These are phyloP conservation scores for Drosophila kanekoi DNA, from an alignment of 2,888 invertebrate genomes.

Conservation along the genomic window DNA sequence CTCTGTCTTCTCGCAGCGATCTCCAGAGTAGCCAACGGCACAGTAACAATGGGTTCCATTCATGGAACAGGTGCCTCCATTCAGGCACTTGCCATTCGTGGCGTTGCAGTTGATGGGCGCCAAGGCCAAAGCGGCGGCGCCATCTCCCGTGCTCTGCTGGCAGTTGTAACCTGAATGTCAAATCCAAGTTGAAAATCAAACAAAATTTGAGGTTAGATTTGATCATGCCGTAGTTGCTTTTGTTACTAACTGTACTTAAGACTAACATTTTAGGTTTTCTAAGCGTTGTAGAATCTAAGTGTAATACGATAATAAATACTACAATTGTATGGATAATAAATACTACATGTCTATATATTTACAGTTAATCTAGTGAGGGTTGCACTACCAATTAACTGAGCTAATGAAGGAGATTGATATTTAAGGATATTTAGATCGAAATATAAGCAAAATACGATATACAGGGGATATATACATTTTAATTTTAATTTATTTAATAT, in stretches of 20 bases:
- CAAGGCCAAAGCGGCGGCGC: slow-evolving; percentile 53
- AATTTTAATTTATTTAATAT: no score
- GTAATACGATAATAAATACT: slow-evolving; percentile 20
- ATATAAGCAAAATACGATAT: not conserved
- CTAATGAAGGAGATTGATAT: not conserved
- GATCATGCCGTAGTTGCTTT: not conserved
- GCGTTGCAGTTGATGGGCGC: slow-evolving; percentile 74
- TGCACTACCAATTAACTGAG: slow-evolving; percentile 60
- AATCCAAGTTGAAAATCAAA: slow-evolving; percentile 7
- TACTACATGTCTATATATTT: slow-evolving; percentile 51
- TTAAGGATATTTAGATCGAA: not conserved
- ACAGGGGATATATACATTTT: not conserved
- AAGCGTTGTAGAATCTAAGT: not conserved
- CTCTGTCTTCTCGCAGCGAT: slow-evolving; percentile 83
- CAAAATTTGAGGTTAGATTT: slow-evolving; percentile 7
- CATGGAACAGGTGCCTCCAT: slow-evolving; percentile 84
- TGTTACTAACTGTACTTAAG: slow-evolving; percentile 16
- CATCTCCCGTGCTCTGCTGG: slow-evolving; percentile 74
- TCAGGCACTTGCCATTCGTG: slow-evolving; percentile 83
- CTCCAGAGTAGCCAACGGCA: slow-evolving; percentile 82
- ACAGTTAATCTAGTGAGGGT: slow-evolving; percentile 58
- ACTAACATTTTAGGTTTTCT: not conserved
- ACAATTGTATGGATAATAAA: slow-evolving; percentile 22
- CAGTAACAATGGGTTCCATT: slow-evolving; percentile 84
- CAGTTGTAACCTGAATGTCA: slow-evolving; percentile 83